These are phyloP conservation scores for Gambusia affinis DNA, from an alignment of 2,113 vertebrate species.

Conservation along the genomic window DNA sequence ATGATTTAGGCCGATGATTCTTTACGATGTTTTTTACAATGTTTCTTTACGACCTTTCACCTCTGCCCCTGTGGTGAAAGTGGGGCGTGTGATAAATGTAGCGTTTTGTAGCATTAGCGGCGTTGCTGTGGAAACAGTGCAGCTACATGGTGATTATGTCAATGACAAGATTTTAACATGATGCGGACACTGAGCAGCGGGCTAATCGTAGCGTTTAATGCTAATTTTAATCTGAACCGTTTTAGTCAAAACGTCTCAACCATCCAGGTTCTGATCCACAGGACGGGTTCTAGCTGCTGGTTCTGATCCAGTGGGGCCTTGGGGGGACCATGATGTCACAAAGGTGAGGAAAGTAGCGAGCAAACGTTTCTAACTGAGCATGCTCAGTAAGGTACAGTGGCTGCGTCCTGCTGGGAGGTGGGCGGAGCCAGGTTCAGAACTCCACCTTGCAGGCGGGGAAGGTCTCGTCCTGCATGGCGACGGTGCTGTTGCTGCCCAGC, in stretches of 20 bases:
- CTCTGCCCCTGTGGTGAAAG: too few relatives aligned
- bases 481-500: slow-evolving; percentile 92
- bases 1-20: too few relatives aligned
- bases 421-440: slow-evolving; percentile 79
- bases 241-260: background rate
- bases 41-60: too few relatives aligned
- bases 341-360: background rate
- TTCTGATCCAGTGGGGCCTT: slow-evolving; percentile 19
- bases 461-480: slow-evolving; percentile 95
- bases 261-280: background rate
- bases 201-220: background rate
- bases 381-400: slow-evolving; percentile 1
- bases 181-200: background rate
- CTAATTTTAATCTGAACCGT: background rate
- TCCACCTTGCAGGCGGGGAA: slow-evolving; percentile 97
- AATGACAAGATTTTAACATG: background rate
- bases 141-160: too few relatives aligned
- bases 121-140: too few relatives aligned
- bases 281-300: background rate
- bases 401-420: background rate
- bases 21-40: too few relatives aligned
- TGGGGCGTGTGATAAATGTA: too few relatives aligned
- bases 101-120: too few relatives aligned
- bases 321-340: background rate
- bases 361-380: slow-evolving; percentile 13